These are phyloP conservation scores for Neoaliturus tenellus DNA, from an alignment of 2,888 invertebrate genomes.

Conservation along the genomic window DNA sequence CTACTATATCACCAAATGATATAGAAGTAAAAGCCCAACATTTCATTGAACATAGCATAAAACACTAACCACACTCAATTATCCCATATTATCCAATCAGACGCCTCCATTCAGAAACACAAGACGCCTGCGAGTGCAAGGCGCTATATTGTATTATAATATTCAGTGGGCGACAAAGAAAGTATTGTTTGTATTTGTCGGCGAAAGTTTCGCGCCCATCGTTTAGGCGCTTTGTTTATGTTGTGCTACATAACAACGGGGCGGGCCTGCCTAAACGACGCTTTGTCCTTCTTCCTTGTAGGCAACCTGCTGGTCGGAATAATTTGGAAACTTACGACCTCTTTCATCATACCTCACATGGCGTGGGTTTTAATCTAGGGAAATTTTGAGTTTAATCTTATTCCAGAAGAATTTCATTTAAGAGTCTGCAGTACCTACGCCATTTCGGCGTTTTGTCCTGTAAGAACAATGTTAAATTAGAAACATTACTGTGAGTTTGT, in stretches of 20 bases:
- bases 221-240: neutral
- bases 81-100: too few species aligned
- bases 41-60: too few species aligned
- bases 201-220: constrained; percentile 7
- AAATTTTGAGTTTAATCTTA: too few species aligned
- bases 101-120: neutral
- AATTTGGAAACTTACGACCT: neutral
- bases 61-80: too few species aligned
- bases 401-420: too few species aligned
- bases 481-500: too few species aligned
- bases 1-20: too few species aligned
- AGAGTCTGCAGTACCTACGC: too few species aligned
- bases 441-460: too few species aligned
- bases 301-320: neutral
- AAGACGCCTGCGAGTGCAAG: neutral
- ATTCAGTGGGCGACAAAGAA: neutral
- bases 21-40: too few species aligned
- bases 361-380: too few species aligned
- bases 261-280: neutral
- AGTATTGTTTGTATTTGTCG: constrained; percentile 30
- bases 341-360: neutral
- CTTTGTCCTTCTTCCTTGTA: neutral
- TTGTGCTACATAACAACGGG: neutral
- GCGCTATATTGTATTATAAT: constrained; percentile 12
- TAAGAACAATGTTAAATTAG: too few species aligned